A percentile compares a stretch with the other conserved stretches of the same genome.
phyloP scores from a whole-genome alignment of 2,888 invertebrate species.

The Tanytarsus gracilentus region DNA sequence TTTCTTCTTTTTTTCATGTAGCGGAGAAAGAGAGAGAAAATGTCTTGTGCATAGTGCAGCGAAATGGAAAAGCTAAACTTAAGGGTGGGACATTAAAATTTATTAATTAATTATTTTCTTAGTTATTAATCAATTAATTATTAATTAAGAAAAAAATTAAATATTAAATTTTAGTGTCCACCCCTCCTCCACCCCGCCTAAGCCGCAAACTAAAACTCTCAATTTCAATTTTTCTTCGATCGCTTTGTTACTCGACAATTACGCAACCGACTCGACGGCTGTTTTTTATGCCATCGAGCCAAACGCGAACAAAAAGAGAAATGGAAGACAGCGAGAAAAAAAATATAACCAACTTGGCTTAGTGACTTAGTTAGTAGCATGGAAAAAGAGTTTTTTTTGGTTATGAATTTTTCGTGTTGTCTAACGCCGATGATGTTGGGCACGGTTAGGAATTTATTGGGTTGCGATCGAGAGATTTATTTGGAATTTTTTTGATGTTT shows the following conservation, averaged over 20 bases:
- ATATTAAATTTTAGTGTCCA: no score
- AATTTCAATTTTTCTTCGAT: neutral
- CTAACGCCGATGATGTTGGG: constrained; percentile 4
- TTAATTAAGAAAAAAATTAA: no score
- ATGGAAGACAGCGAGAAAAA: neutral
- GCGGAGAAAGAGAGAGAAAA: neutral
- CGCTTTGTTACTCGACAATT: neutral
- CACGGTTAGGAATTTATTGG: neutral
- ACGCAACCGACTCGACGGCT: neutral
- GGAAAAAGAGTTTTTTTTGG: neutral
- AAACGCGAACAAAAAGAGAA: neutral
- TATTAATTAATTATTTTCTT: no score
- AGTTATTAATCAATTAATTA: no score
- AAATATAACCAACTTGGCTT: constrained; percentile 3
- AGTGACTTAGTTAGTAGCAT: constrained; percentile 9
- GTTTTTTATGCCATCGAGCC: no score
- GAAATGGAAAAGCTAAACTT: neutral
- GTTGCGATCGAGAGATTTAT: no score
- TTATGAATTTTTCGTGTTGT: no score
- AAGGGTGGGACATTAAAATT: neutral
- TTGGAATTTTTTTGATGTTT: neutral
- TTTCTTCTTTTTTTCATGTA: neutral
- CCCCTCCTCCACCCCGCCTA: neutral
- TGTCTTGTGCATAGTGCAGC: neutral
- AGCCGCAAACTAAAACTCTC: neutral